Conservation (phyloP, 2,797 vertebrate species). For the Acanthurus leucopareius region DNA sequence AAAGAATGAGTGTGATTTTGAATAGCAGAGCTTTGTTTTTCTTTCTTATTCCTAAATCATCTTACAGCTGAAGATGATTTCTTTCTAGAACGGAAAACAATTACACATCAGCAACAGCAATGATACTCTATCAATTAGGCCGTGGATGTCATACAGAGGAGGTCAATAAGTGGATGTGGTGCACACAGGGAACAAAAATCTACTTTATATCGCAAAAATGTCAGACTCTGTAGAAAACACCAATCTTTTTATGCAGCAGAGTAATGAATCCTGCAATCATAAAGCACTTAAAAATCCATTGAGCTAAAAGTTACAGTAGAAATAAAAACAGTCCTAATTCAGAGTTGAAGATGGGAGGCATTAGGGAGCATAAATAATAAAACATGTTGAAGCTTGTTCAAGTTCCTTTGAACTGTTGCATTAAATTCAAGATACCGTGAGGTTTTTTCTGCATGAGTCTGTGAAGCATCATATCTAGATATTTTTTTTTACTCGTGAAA, state of each 20-base stretch:
- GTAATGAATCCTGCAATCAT: neutral
- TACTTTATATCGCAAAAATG: neutral
- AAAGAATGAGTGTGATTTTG: neutral
- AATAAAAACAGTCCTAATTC: neutral
- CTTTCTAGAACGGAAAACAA: neutral
- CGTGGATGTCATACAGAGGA: too few relatives aligned
- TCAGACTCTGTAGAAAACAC: neutral
- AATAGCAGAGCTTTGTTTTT: neutral
- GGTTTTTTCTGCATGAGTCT: neutral
- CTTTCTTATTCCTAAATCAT: conserved; percentile 1
- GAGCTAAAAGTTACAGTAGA: neutral
- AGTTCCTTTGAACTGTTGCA: neutral
- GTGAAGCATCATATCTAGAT: neutral
- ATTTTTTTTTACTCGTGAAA: neutral
- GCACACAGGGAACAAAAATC: neutral
- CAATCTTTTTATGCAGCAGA: neutral
- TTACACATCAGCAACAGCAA: neutral
- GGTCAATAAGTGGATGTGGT: neutral
- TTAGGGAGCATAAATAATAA: neutral
- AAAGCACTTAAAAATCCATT: neutral
- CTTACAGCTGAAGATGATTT: neutral
- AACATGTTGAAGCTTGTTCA: neutral
- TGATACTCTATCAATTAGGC: neutral
- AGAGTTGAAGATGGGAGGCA: neutral
- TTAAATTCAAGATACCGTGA: neutral